Conservation (phyloP, 2,797 vertebrate genomes). For the Anguilla obscura region DNA sequence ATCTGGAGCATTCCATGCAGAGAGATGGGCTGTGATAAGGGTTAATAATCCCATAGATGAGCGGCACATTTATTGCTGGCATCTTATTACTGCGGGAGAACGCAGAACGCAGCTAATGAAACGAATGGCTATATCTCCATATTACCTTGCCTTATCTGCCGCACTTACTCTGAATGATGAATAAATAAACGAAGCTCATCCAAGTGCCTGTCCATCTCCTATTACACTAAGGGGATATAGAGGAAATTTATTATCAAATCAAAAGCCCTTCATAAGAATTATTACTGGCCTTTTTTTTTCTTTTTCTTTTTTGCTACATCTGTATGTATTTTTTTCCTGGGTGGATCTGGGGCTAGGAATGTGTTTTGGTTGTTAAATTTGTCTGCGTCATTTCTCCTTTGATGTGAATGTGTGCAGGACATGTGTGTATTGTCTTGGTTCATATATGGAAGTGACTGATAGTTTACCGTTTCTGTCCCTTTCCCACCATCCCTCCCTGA, state of each 20-base stretch:
- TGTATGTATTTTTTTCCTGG: neutral
- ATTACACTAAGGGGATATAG: neutral
- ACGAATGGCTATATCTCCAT: neutral
- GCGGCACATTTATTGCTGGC: neutral
- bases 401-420: neutral
- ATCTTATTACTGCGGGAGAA: conserved; percentile 16
- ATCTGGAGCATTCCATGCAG: neutral
- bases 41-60: neutral
- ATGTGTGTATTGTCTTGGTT: neutral
- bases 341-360: neutral
- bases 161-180: neutral
- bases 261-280: neutral
- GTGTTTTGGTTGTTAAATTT: neutral
- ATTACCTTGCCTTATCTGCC: conserved; percentile 11
- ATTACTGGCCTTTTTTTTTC: conserved; percentile 47
- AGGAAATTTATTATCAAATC: neutral
- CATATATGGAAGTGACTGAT: neutral
- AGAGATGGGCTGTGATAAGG: neutral
- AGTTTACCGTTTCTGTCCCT: neutral
- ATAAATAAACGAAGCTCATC: neutral
- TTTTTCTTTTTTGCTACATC: conserved; percentile 56
- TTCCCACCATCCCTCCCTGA: neutral
- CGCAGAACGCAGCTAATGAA: conserved; percentile 7
- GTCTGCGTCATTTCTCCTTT: neutral
- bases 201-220: conserved; percentile 5